Evolutionary conservation across 2,113 vertebrate genomes (phyloP), one percentile per base, ranked within the genome.

Genomic region (Zosterops hypoxanthus): DNA sequence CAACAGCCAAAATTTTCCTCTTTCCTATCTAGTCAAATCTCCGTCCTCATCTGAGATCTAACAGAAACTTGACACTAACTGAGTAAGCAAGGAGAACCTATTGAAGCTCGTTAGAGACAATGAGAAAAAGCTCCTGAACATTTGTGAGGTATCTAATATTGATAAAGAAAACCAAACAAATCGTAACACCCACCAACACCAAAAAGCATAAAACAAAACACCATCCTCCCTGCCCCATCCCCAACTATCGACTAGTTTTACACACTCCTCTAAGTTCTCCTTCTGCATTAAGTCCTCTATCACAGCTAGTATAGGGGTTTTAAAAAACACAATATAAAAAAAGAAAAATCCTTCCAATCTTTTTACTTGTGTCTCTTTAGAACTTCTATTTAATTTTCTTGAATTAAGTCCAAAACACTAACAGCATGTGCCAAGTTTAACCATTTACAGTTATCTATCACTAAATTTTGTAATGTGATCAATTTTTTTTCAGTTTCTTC

Each of bases 211-310:
- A 73, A 59, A 5, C 12, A 21, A 15, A 81, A 23, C 18, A 39
- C 7, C 3, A 4, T 31, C 2, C 7, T 50, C 3, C 5, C 5
- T 25, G 6, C 3, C 4, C 4, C 24, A 57, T 6, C 12, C 9
- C 2, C 19, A 69, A 14, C 12, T 22, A 56, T 2, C 9, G 21
- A 64, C 24, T 47, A 29, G 7, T 23, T 68, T 88, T 66, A 55
- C 17, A 39, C 5, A 75, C 14, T 7, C 3, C 55, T 81, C 18
- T 31, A 42, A 47, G 16, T 52, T 75, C 36, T 52, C 16, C 36
- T 92, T 76, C 22, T 68, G 44, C 17, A 31, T 15, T 2, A 76
- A 36, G 5, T 47, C 26, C 24, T 76, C 65, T n/a, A 55, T 36
- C 33, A 85, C 42, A 59, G 8, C 14, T 50, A 39, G 15, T 7